These are phyloP conservation scores for Sminthopsis crassicaudata DNA, from an alignment of 2,113 vertebrate species.

Conservation along the genomic window DNA sequence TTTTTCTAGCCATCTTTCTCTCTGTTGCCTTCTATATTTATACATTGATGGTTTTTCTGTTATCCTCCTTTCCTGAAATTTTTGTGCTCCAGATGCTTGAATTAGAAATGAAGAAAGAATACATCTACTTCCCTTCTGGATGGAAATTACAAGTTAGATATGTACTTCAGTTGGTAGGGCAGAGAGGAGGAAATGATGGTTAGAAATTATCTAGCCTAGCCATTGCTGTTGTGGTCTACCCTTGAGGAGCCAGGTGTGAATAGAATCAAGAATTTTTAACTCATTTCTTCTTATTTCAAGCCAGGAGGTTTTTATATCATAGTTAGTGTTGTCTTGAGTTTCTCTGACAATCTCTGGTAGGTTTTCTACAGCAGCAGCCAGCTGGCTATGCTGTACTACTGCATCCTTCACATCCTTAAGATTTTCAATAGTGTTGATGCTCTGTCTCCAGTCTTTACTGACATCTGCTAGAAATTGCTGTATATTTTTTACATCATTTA, in stretches of 20 bases:
- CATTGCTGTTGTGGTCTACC: background rate
- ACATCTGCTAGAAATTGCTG: slow-evolving; percentile 93
- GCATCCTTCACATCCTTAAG: slow-evolving; percentile 97
- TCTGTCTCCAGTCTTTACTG: slow-evolving; percentile 97
- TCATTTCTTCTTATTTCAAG: background rate
- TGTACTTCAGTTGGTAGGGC: background rate
- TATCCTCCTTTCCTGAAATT: background rate
- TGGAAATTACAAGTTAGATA: background rate
- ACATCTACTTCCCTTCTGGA: background rate
- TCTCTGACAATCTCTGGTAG: no score
- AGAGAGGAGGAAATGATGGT: background rate
- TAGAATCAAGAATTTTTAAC: background rate
- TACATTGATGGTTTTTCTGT: background rate
- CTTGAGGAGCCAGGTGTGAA: background rate
- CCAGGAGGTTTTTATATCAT: background rate
- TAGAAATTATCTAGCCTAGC: background rate
- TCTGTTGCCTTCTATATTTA: background rate
- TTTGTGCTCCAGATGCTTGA: background rate
- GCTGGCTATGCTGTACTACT: slow-evolving; percentile 97
- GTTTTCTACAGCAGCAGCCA: slow-evolving; percentile 98
- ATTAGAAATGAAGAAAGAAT: background rate
- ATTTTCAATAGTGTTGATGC: slow-evolving; percentile 98
- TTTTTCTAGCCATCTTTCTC: background rate
- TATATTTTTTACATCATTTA: slow-evolving; percentile 95
- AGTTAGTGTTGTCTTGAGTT: background rate